These are phyloP conservation scores for Plotosus lineatus DNA, from an alignment of 2,113 vertebrate species.

Conservation along the genomic window DNA sequence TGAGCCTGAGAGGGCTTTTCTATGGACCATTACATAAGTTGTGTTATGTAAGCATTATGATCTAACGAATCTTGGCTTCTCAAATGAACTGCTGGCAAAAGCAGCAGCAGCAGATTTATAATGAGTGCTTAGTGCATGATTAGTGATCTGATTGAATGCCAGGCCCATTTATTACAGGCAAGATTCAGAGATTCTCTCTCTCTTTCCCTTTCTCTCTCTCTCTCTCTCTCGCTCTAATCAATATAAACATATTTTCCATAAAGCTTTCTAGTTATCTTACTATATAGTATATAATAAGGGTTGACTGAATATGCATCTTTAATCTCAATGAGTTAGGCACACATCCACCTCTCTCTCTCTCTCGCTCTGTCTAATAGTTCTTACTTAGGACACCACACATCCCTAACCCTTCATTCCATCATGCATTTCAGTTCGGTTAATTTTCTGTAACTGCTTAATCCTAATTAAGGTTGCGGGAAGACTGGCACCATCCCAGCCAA, in stretches of 20 bases:
- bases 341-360: not conserved
- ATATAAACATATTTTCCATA: not conserved
- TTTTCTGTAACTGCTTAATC: no score
- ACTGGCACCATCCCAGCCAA: no score
- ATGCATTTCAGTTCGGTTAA: not conserved
- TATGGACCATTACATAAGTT: not conserved
- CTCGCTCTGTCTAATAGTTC: not conserved
- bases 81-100: slow-evolving; percentile 36
- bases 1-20: not conserved
- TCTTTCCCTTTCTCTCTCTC: slow-evolving; percentile 3
- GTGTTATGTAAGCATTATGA: slow-evolving; percentile 21
- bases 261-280: slow-evolving; percentile 5
- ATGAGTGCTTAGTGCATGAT: slow-evolving; percentile 44
- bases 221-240: slow-evolving; percentile 3
- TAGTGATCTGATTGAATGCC: slow-evolving; percentile 45
- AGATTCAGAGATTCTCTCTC: slow-evolving; percentile 14
- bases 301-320: slow-evolving; percentile 18
- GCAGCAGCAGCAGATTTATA: slow-evolving; percentile 42
- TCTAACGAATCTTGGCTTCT: slow-evolving; percentile 39
- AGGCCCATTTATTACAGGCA: slow-evolving; percentile 33
- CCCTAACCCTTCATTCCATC: no score
- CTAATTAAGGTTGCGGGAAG: no score
- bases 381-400: not conserved
- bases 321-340: slow-evolving; percentile 11
- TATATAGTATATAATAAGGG: slow-evolving; percentile 15